phyloP scores from a whole-genome alignment of 2,888 invertebrate genomes.

The Spodoptera exigua region DNA sequence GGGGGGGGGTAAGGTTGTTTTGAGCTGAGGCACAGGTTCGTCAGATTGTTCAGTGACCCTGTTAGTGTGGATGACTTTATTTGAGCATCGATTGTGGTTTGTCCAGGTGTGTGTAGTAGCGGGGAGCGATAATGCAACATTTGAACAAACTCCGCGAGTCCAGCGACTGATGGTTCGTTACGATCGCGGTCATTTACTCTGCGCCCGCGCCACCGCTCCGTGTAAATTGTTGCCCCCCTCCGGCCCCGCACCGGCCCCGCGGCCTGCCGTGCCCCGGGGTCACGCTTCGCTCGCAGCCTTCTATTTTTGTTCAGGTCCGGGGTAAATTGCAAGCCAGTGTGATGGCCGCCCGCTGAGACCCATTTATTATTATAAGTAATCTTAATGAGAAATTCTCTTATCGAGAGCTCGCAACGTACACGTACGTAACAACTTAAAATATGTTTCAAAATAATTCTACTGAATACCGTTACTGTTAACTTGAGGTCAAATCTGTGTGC shows the following conservation, averaged over 20 bases:
- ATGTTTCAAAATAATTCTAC: slow-evolving; percentile 28
- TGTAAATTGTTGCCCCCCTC: slow-evolving; percentile 43
- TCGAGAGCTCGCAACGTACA: slow-evolving; percentile 36
- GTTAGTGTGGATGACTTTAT: too few species aligned
- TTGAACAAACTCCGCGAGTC: slow-evolving; percentile 47
- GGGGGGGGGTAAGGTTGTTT: too few species aligned
- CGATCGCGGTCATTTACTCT: slow-evolving; percentile 56
- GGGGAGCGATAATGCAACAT: slow-evolving; percentile 25
- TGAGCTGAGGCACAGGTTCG: too few species aligned
- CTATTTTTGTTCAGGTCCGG: slow-evolving; percentile 59
- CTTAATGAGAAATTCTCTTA: slow-evolving; percentile 58
- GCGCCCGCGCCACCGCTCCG: slow-evolving; percentile 41
- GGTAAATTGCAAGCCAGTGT: slow-evolving; percentile 55
- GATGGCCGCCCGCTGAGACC: slow-evolving; percentile 57
- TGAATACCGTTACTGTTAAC: slow-evolving; percentile 30
- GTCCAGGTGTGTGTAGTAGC: neutral
- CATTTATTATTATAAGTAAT: slow-evolving; percentile 61
- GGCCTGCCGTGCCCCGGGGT: slow-evolving; percentile 47
- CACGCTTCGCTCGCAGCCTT: slow-evolving; percentile 58
- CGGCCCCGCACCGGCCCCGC: slow-evolving; percentile 6
- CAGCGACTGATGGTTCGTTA: slow-evolving; percentile 50
- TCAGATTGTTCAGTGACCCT: too few species aligned
- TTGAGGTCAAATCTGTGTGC: neutral
- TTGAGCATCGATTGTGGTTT: too few species aligned
- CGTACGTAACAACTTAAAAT: slow-evolving; percentile 41